phyloP scores from a whole-genome alignment of 2,113 vertebrate species.

The Mormoops blainvillei region DNA sequence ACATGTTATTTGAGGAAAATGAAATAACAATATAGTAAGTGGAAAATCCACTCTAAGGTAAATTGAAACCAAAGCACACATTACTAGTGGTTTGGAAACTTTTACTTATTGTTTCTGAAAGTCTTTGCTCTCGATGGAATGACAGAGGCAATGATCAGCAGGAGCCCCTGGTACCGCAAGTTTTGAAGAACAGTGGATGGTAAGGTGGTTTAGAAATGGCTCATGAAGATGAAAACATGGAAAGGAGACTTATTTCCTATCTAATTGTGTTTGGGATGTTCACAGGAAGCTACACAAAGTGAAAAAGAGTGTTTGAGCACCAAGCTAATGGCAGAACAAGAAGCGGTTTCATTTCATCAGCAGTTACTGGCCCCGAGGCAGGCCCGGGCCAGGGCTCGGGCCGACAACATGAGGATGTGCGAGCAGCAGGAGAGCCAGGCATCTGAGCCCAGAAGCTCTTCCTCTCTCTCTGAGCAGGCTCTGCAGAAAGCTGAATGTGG shows the following conservation, averaged over 20 bases:
- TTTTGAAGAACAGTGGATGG: neutral
- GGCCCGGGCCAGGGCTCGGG: conserved; percentile 73
- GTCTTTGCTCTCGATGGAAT: neutral
- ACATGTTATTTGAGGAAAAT: neutral
- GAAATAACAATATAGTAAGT: neutral
- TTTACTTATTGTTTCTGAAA: neutral
- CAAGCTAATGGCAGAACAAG: conserved; percentile 78
- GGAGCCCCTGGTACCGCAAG: neutral
- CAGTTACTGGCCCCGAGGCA: conserved; percentile 76
- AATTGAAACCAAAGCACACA: neutral
- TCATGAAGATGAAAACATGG: neutral
- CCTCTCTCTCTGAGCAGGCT: neutral
- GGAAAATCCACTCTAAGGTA: neutral
- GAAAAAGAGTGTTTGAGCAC: conserved; percentile 69
- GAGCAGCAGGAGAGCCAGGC: conserved; percentile 78
- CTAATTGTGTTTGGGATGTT: conserved; percentile 1
- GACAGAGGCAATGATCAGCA: neutral
- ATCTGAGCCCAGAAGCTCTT: neutral
- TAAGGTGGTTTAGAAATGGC: neutral
- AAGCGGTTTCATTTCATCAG: conserved; percentile 70
- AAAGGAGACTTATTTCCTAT: neutral
- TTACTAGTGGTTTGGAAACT: neutral
- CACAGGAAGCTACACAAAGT: conserved; percentile 78
- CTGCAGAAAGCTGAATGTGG: neutral
- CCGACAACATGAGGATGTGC: conserved; percentile 64